Conservation (phyloP, 2,113 vertebrate genomes). For the Nesoenas mayeri region DNA sequence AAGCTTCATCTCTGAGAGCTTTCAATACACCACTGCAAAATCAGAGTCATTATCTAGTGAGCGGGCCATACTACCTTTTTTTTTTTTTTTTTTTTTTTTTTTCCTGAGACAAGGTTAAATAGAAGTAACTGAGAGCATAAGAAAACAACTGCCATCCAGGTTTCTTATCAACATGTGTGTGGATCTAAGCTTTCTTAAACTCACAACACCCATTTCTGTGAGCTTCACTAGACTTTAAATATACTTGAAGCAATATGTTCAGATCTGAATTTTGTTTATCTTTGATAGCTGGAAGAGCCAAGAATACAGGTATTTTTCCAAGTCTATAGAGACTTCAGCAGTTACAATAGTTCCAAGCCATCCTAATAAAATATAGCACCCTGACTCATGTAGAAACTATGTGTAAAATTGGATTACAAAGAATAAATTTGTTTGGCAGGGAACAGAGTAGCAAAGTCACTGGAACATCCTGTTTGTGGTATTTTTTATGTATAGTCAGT, state of each 20-base stretch:
- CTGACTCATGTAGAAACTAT: constrained; percentile 4
- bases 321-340: background rate
- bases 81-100: background rate
- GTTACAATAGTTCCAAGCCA: background rate
- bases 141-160: background rate
- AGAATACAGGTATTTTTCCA: background rate
- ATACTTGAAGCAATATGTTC: background rate
- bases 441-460: constrained; percentile 11
- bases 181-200: background rate
- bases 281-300: background rate
- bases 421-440: background rate
- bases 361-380: background rate
- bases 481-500: constrained; percentile 19
- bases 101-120: background rate
- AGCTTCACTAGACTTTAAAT: background rate
- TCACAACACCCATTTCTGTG: background rate
- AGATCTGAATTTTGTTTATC: background rate
- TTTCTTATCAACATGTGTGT: background rate
- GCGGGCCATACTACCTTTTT: fast-evolving
- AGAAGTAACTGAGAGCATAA: background rate
- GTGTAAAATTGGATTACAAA: constrained; percentile 17
- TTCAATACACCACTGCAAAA: background rate
- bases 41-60: background rate
- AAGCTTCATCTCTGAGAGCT: background rate
- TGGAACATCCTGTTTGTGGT: constrained; percentile 67